Evolutionary conservation across 30 jellyfish, hydroid and myxozoan species (phyloP), one percentile per base, ranked within the genome.

Genomic region (Aurelia sp.): DNA sequence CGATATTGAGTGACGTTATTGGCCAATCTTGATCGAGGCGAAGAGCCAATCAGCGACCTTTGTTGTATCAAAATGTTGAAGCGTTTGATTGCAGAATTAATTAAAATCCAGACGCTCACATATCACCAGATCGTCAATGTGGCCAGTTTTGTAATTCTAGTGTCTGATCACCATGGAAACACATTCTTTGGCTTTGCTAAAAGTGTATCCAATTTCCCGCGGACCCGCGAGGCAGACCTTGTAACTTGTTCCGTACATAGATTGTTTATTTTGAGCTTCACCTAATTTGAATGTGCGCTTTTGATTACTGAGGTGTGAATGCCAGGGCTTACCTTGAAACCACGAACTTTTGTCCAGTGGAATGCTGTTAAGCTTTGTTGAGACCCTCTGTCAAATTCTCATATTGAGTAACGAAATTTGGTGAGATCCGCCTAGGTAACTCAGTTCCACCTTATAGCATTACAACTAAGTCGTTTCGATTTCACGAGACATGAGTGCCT

Each of bases 281-380:
- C 63, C 82, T 72, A 84, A 84, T 84, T 84, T 84, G 67, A 84
- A 76, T 84, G 88, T 84, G 24, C 93, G 57, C 84, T 84, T 84
- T 84, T 84, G 93, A 84, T 84, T 84, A 72, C 93, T 48, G 86
- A 84, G 88, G 93, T 84, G 93, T 84, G 93, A 84, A 84, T 84
- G 93, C 93, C 93, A 12, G 27, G 93, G 87, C 93, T 72, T 84
- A 84, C 87, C 93, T 76, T 15, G 21, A 84, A 84, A 84, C 93
- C 93, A 72, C 92, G 16, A 59, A 72, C 93, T 72, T 84, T 84
- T 84, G 93, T 84, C 51, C 47, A 19, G 74, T 58, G 93, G 93
- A 84, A 84, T 84, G 93, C 67, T 66, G 93, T 63, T 84, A 84
- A 84, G 87, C 93, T 63, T 65, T 64, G 64, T 72, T 63, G 85